Base-by-base conservation (phyloP, 2,113 vertebrate genomes). In the Aegithalos caudatus region DNA sequence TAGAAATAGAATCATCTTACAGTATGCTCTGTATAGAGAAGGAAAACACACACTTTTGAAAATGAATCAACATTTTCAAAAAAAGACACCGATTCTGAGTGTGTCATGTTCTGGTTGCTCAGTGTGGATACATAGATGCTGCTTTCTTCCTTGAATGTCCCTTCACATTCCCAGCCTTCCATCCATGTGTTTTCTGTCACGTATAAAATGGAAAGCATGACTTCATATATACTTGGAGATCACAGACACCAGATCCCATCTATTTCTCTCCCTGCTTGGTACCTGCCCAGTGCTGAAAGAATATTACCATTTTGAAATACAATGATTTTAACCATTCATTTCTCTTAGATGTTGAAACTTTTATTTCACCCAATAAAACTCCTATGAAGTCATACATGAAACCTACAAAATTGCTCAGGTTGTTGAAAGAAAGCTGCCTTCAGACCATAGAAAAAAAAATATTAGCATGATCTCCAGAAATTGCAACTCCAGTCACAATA, bases 1-100 rank as follows among this genome's bases (percentile, higher is more conserved):
- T 93, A 71, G 82, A 95, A 93, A 92, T 96, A 96, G 93, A 90
- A 95, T 86, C 60, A 78, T 94, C 64, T 80, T 95, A 86, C 92
- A 88, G 64, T 48, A 29, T 90, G 60, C 56, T 83, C 90, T 93
- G 17, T 90, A 58, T 64, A 60, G 44, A 81, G 28, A 74, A 88
- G 37, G 82, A 92, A 94, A 95, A 94, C 69, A 94, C 35, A 94
- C 82, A 78, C 62, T 93, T 84, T 45, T 79, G 37, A 85, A 93
- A 93, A 93, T 71, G 72, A 92, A 79, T 88, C 95, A 94, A 90
- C 45, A 69, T 78, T 90, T 92, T 88, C 44, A 76, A 66, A 90
- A 93, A 69, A 47, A 81, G 22, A 7, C 1, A 7, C 47, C 50
- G 14, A 56, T 93, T 91, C 86, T 58, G 83, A 61, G 33, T 44